These are phyloP conservation scores for Galerucella nymphaeae DNA, from an alignment of 2,888 invertebrate genomes.

Conservation along the genomic window DNA sequence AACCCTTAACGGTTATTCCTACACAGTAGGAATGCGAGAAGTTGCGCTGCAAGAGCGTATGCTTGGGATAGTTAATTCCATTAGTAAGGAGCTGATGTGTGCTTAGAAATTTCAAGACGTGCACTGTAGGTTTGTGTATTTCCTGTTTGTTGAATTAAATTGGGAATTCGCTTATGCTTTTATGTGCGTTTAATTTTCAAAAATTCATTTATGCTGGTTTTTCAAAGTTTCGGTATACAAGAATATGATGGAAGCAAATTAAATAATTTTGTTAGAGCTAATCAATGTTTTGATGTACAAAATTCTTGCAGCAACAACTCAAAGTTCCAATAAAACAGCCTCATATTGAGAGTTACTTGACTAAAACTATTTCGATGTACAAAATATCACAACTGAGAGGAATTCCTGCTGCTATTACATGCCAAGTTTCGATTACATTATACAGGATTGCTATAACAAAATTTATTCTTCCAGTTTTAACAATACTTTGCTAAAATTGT, in stretches of 20 bases:
- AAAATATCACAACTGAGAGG: too few relatives aligned
- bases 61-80: conserved; percentile 36
- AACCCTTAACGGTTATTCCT: conserved; percentile 40
- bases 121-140: conserved; percentile 23
- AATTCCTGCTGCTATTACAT: too few relatives aligned
- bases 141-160: conserved; percentile 34
- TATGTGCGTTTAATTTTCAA: conserved; percentile 11
- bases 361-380: too few relatives aligned
- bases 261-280: background rate
- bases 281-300: too few relatives aligned
- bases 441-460: too few relatives aligned
- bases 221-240: background rate
- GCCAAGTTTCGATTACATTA: too few relatives aligned
- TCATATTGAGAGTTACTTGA: too few relatives aligned
- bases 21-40: conserved; percentile 33
- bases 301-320: too few relatives aligned
- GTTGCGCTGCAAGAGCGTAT: conserved; percentile 28
- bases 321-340: too few relatives aligned
- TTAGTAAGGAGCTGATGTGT: conserved; percentile 36
- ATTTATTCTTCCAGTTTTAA: too few relatives aligned
- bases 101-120: conserved; percentile 35
- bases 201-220: background rate
- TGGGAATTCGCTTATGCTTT: conserved; percentile 26
- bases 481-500: too few relatives aligned
- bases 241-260: background rate